Conservation (phyloP, 2,888 invertebrate species). For the Epirrhoe alternata region DNA sequence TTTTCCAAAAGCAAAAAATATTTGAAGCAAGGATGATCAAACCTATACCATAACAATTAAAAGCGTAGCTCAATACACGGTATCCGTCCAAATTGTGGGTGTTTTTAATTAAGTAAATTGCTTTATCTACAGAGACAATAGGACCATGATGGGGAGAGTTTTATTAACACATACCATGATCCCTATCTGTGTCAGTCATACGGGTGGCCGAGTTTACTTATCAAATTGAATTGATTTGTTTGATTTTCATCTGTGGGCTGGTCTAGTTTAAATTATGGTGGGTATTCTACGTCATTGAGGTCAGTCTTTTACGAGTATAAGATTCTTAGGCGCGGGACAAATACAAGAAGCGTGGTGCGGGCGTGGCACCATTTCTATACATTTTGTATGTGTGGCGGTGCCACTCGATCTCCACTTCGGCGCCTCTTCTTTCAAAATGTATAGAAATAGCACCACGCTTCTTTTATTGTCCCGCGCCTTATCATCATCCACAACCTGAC, state of each 20-base stretch:
- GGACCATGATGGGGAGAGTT: slow-evolving; percentile 69
- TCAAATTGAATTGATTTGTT: slow-evolving; percentile 82
- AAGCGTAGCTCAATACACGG: slow-evolving; percentile 61
- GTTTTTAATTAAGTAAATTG: slow-evolving; percentile 83
- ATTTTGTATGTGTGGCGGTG: no score
- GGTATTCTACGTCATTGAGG: neutral
- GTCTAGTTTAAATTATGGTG: slow-evolving; percentile 44
- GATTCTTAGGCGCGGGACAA: no score
- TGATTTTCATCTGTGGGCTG: slow-evolving; percentile 69
- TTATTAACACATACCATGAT: slow-evolving; percentile 70
- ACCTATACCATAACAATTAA: neutral
- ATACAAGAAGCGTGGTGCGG: no score
- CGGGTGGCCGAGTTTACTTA: slow-evolving; percentile 77
- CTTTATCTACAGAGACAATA: slow-evolving; percentile 82
- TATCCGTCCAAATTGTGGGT: slow-evolving; percentile 58
- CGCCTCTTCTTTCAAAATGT: no score
- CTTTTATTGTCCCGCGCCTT: no score
- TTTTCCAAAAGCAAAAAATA: no score
- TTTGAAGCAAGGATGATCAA: neutral
- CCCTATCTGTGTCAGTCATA: slow-evolving; percentile 68
- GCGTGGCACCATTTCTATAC: no score
- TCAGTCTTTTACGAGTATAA: neutral
- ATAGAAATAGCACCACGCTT: no score
- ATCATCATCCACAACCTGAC: no score
- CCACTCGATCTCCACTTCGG: no score